Base-by-base conservation (phyloP, 1,140 invertebrate species). In the Bombus polaris region DNA sequence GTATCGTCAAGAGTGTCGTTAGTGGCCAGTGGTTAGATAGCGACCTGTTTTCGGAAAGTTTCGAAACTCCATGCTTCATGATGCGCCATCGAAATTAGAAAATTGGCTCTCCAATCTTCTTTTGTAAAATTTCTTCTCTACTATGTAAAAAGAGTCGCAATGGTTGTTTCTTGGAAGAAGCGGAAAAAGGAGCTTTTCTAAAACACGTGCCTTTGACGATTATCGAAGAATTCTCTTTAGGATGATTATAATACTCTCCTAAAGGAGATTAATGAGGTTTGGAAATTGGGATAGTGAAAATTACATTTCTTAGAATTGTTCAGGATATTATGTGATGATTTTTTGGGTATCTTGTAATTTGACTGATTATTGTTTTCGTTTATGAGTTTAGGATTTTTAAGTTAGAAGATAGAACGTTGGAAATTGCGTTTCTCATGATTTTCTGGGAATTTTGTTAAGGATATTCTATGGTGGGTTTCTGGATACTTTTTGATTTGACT, bases 1-100 rank as follows among this genome's bases (percentile, higher is more conserved):
- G 37, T 83, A 76, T 28, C 39, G 53, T 37, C 53, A 25, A 22
- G 18, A 13, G 42, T 39, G 42, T 62, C 83, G 68, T 80, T 85
- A 85, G 76, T 72, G 68, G 42, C 28, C 80, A 85, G 68, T 72
- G 68, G 68, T 28, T 65, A 44, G 68, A 85, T 72, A 77, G n/a
- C n/a, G 32, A 10, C 42, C 1, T 25, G 32, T 85, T 73, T 85
- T 77, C 59, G 57, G 72, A 80, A 79, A 62, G 25, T 2, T 62
- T 53, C 18, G 47, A 22, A 62, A 79, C 78, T 79, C 71, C 53
- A 79, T 66, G 76, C 76, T 79, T 22, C 66, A 25, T 53, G 47
- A 39, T 10, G 1, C 37, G 6, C 15, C 8, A 28, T 53, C 15
- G 12, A 73, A 42, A 80, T 85, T 85, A 85, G 6, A 9, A 78